These are phyloP conservation scores for Lymantria monacha DNA, from an alignment of 2,888 invertebrate genomes.

Conservation along the genomic window DNA sequence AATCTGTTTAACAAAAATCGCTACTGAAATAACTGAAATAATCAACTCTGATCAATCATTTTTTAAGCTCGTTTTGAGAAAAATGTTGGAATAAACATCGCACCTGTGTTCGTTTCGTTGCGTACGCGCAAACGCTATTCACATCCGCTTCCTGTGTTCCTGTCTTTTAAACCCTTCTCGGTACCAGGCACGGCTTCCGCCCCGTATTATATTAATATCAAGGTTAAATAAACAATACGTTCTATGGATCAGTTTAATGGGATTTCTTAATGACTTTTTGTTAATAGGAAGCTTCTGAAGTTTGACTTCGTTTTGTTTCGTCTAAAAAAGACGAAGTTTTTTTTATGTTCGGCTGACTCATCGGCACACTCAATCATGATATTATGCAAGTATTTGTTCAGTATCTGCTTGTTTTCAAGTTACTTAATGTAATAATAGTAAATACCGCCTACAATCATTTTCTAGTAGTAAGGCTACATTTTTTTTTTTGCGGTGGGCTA, in stretches of 20 bases:
- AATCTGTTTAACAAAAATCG: too few relatives aligned
- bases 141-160: constrained; percentile 75
- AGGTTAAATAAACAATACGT: constrained; percentile 28
- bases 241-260: constrained; percentile 7
- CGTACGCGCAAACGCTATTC: constrained; percentile 43
- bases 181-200: constrained; percentile 47
- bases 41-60: too few relatives aligned
- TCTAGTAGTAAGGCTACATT: too few relatives aligned
- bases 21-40: too few relatives aligned
- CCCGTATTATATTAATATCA: constrained; percentile 28
- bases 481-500: too few relatives aligned
- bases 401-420: too few relatives aligned
- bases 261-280: constrained; percentile 8
- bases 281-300: not conserved
- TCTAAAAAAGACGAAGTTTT: not conserved
- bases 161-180: constrained; percentile 47
- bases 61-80: too few relatives aligned
- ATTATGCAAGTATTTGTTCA: too few relatives aligned
- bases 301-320: not conserved
- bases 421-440: too few relatives aligned
- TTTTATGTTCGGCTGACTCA: not conserved
- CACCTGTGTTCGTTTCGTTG: constrained; percentile 30
- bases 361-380: too few relatives aligned
- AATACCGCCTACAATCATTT: too few relatives aligned
- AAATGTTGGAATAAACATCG: constrained; percentile 1